Percentiles rank a stretch among this genome's conserved stretches.
phyloP scores from a whole-genome alignment of 2,113 vertebrate genomes.

The Myanophis thanlyinensis region DNA sequence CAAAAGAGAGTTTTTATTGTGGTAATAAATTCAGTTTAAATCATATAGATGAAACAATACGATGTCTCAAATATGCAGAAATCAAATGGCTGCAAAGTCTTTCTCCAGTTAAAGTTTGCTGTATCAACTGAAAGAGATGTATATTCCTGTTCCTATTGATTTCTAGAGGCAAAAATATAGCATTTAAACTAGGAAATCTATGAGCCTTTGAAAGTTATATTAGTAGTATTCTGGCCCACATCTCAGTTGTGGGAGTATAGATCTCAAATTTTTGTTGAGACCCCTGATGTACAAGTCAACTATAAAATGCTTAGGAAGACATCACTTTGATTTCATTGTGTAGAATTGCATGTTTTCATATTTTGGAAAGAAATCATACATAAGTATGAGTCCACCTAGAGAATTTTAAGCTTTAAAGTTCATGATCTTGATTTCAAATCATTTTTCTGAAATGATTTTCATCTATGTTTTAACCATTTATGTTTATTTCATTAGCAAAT shows the following conservation, averaged over 20 bases:
- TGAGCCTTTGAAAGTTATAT: not conserved
- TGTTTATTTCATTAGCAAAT: constrained; percentile 41
- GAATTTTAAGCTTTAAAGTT: constrained; percentile 6
- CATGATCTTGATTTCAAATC: constrained; percentile 37
- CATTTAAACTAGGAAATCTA: not conserved
- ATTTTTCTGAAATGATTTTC: constrained; percentile 39
- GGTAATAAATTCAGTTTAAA: not conserved
- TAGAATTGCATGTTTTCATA: constrained; percentile 44
- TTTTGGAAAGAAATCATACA: constrained; percentile 58
- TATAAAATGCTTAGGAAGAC: constrained; percentile 52
- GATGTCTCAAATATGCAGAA: not conserved
- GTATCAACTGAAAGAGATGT: not conserved
- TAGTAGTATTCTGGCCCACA: not conserved
- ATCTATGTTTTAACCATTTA: constrained; percentile 41
- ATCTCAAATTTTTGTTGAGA: not conserved
- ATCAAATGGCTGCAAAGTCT: not conserved
- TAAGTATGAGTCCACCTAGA: constrained; percentile 46
- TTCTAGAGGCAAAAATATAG: not conserved
- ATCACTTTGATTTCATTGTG: constrained; percentile 50
- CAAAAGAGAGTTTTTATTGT: not conserved
- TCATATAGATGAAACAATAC: not conserved
- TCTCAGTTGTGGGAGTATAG: not conserved
- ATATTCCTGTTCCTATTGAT: not conserved
- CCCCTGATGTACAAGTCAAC: not conserved
- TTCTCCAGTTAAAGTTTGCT: not conserved